A percentile compares a stretch with the other conserved stretches of the same genome.
Evolutionary conservation across 2,888 invertebrate genomes (phyloP).

Genomic region (Ophion ventricosus): DNA sequence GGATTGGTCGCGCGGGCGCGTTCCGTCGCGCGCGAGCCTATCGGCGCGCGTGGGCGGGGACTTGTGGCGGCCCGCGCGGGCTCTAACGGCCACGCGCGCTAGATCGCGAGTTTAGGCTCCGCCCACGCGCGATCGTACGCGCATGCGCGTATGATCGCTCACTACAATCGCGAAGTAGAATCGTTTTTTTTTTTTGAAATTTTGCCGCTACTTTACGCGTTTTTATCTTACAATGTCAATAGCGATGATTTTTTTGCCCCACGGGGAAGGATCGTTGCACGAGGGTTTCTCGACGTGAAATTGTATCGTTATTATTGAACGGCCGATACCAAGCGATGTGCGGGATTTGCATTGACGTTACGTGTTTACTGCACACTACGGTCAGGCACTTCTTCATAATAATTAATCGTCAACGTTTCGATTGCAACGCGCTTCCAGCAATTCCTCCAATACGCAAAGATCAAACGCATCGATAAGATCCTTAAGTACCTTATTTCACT

Average conservation of each 20-base stretch:
- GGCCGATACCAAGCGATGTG: background rate
- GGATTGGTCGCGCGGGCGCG: background rate
- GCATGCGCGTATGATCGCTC: background rate
- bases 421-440: conserved; percentile 37
- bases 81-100: background rate
- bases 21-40: background rate
- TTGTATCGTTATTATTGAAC: conserved; percentile 1
- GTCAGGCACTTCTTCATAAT: conserved; percentile 75
- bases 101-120: background rate
- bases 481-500: conserved; percentile 68
- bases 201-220: background rate
- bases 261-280: background rate
- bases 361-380: conserved; percentile 58
- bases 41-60: background rate
- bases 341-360: too few relatives aligned
- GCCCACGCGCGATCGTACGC: background rate
- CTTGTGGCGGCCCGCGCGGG: too few relatives aligned
- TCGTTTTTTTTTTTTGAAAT: background rate
- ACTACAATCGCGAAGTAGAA: background rate
- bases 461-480: conserved; percentile 69
- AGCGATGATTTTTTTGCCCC: too few relatives aligned
- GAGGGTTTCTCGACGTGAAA: background rate
- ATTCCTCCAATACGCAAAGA: conserved; percentile 60
- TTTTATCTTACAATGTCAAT: background rate
- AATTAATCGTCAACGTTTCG: conserved; percentile 76